These are phyloP conservation scores for Atlantisia rogersi DNA, from an alignment of 2,113 vertebrate species.

Conservation along the genomic window DNA sequence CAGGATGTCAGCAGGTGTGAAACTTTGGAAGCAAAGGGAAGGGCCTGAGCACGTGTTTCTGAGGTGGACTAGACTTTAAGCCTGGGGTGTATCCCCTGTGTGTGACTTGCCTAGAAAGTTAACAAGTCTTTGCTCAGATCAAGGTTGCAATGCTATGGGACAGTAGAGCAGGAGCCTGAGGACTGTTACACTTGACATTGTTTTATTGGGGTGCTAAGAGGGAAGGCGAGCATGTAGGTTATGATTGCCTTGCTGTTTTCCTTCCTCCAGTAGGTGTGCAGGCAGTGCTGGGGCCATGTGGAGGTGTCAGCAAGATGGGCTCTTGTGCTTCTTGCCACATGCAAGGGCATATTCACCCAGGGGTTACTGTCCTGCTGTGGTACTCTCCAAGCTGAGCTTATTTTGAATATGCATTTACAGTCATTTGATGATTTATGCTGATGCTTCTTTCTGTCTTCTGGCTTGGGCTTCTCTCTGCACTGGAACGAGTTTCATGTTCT, in stretches of 20 bases:
- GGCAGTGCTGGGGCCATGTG: not conserved
- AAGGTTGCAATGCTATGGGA: not conserved
- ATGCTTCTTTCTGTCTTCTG: not conserved
- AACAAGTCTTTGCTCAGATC: not conserved
- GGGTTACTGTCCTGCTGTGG: not conserved
- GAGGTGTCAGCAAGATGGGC: not conserved
- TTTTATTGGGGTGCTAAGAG: not conserved
- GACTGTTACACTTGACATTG: rapidly evolving
- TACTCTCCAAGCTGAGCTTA: not conserved
- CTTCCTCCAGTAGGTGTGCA: rapidly evolving
- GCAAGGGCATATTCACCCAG: rapidly evolving
- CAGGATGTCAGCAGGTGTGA: not conserved
- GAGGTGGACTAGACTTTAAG: not conserved
- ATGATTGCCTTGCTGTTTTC: rapidly evolving
- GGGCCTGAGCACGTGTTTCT: not conserved
- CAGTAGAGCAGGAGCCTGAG: not conserved
- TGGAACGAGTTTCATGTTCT: not conserved
- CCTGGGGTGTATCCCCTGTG: not conserved
- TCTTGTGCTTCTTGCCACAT: not conserved
- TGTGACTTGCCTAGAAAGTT: not conserved
- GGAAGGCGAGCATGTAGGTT: not conserved
- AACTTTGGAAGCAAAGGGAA: not conserved
- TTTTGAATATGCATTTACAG: not conserved
- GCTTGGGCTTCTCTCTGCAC: not conserved
- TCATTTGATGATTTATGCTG: not conserved